Evolutionary conservation across 2,113 vertebrate genomes (phyloP), one percentile per base, ranked within the genome.

Genomic region (Strigops habroptila): DNA sequence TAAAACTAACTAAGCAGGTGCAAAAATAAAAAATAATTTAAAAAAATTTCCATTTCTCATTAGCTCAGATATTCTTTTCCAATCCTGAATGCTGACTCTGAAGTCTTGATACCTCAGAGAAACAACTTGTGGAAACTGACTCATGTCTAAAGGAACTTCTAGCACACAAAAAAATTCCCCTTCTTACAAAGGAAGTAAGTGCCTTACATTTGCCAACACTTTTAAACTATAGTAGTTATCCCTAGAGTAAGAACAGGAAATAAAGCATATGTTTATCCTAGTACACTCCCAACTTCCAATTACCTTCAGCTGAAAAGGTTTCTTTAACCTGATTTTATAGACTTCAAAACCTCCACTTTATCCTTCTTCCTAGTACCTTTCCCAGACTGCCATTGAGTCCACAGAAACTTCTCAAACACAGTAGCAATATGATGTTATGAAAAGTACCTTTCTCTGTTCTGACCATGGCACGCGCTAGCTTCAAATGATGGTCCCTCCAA

Each of bases 1-100:
- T 93, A 53, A 81, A 81, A 91, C 46, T 62, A 90, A 46, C 78
- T 86, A 76, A 88, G 59, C 86, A 95, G 94, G 86, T 88, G 79
- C 63, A 88, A 59, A 88, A 95, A 71, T 71, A 21, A 49, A 69
- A 68, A 35, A 28, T 31, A 77, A 18, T 27, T 39, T 39, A 9
- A 31, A 28, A 46, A 41, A 43, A n/a, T 18, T 18, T 59, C 75
- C 43, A 75, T 25, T 85, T 82, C 82, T 60, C 55, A 71, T 75
- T 78, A 94, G n/a, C 14, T 91, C 49, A 77, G 33, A 60, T 39
- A 59, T 16, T 84, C 27, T 85, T 55, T 69, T 84, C 59, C 62
- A 71, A 14, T 59, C 8, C 57, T 43, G 49, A 80, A 71, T 27
- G 35, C 23, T 76, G 90, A 79, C 68, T 46, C 69, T 78, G 46